A percentile compares a stretch with the other conserved stretches of the same genome.
Conservation (phyloP, 1,140 invertebrate genomes). For the Apis dorsata region DNA sequence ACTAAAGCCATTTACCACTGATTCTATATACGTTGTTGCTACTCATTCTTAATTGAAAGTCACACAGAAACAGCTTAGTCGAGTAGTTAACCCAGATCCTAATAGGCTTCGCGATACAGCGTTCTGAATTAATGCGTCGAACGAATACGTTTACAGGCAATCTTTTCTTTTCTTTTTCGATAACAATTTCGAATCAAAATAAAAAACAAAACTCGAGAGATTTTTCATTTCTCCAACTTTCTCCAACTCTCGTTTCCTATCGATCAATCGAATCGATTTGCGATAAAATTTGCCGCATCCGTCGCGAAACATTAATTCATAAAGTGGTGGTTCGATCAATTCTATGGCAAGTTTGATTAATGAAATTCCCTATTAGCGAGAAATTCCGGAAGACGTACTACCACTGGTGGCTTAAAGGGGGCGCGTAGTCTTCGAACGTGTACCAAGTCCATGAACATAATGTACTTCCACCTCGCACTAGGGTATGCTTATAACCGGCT, state of each 20-base stretch:
- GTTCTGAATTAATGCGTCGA: no score
- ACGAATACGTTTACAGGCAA: no score
- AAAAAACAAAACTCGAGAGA: no score
- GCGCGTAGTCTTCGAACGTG: constrained; percentile 21
- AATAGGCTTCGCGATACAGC: no score
- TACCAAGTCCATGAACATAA: constrained; percentile 33
- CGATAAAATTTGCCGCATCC: neutral
- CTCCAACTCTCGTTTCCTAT: no score
- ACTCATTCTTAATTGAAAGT: neutral
- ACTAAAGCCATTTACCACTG: neutral
- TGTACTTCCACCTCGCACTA: constrained; percentile 11
- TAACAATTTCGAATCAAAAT: neutral
- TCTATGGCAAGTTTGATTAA: constrained; percentile 18
- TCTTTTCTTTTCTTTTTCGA: neutral
- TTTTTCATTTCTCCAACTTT: no score
- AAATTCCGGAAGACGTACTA: constrained; percentile 33
- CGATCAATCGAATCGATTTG: neutral
- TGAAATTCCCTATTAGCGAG: constrained; percentile 21
- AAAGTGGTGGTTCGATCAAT: neutral
- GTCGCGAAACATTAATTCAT: constrained; percentile 8
- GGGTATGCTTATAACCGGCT: constrained; percentile 55
- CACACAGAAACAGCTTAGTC: neutral
- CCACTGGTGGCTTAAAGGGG: neutral
- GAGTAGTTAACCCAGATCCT: no score
- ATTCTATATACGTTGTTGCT: neutral